A percentile compares a stretch with the other conserved stretches of the same genome.
phyloP scores from a whole-genome alignment of 1,140 invertebrate species.

The Saccostrea cuccullata region DNA sequence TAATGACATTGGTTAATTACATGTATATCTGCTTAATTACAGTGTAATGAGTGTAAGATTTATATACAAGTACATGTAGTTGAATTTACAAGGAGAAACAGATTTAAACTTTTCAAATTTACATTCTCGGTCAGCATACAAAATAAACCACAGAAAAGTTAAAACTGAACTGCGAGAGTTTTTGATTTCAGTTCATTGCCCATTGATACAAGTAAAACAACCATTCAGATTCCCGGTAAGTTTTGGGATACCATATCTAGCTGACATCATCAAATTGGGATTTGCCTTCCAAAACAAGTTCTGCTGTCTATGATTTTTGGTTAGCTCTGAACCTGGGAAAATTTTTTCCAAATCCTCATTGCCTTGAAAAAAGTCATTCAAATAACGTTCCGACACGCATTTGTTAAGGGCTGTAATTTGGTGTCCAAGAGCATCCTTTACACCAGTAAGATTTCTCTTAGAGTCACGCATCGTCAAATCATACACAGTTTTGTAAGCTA shows the following conservation, averaged over 20 bases:
- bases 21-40: too few species aligned
- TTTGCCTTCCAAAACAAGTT: constrained; percentile 7
- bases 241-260: not conserved
- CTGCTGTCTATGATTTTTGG: not conserved
- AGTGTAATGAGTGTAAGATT: too few species aligned
- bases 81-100: too few species aligned
- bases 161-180: too few species aligned
- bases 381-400: not conserved
- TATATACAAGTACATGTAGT: too few species aligned
- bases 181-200: not conserved
- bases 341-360: not conserved
- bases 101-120: too few species aligned
- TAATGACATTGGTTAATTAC: too few species aligned
- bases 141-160: too few species aligned
- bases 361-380: not conserved
- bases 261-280: not conserved
- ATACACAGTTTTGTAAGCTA: not conserved
- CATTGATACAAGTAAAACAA: not conserved
- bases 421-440: not conserved
- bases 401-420: not conserved
- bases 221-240: not conserved
- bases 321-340: not conserved
- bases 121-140: too few species aligned
- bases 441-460: not conserved
- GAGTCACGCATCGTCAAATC: not conserved